phyloP scores from a whole-genome alignment of 2,113 vertebrate species.

The Callorhinus ursinus region DNA sequence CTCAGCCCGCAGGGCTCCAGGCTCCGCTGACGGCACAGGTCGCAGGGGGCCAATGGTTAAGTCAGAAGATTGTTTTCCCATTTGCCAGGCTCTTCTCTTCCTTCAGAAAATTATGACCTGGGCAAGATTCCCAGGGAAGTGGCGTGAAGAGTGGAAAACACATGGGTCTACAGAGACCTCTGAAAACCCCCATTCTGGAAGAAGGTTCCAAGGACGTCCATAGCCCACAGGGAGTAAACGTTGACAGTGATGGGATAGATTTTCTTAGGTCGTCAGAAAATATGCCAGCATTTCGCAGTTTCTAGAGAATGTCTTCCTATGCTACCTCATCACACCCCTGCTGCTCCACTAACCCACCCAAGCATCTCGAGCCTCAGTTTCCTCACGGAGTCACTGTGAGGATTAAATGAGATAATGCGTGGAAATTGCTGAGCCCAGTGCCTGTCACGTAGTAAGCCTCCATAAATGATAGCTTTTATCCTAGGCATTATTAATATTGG shows the following conservation, averaged over 20 bases:
- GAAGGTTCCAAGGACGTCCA: neutral
- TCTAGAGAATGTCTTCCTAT: rapidly evolving
- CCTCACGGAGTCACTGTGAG: neutral
- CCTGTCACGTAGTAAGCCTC: neutral
- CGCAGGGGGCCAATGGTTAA: slow-evolving; percentile 36
- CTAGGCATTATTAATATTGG: neutral
- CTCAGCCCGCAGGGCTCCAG: neutral
- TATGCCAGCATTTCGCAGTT: rapidly evolving
- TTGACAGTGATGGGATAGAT: rapidly evolving
- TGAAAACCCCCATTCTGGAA: neutral
- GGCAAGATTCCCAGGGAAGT: neutral
- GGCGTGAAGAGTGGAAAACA: neutral
- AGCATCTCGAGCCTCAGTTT: neutral
- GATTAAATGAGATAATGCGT: neutral
- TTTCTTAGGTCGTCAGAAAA: neutral
- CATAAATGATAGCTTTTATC: neutral
- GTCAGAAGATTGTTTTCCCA: slow-evolving; percentile 58
- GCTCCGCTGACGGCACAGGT: neutral
- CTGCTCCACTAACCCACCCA: rapidly evolving
- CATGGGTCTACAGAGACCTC: neutral
- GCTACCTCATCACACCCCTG: neutral
- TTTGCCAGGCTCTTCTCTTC: slow-evolving; percentile 55
- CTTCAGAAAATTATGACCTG: slow-evolving; percentile 53
- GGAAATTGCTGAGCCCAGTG: neutral
- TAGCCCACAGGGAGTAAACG: rapidly evolving